Conservation (phyloP, 2,113 vertebrate species). For the Chlorocebus sabaeus region DNA sequence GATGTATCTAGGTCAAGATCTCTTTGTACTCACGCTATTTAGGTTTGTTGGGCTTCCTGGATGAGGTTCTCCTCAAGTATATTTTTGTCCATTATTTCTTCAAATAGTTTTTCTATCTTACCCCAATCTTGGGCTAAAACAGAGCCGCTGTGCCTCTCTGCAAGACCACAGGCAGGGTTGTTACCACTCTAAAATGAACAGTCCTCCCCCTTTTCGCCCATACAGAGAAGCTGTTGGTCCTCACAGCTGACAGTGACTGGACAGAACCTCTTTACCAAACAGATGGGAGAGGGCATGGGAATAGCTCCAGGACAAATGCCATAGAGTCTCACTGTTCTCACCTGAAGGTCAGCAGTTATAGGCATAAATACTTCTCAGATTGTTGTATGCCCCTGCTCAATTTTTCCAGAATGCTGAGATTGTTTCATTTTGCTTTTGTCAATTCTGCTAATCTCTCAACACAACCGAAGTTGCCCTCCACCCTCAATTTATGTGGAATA, state of each 20-base stretch:
- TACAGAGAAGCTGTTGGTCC: neutral
- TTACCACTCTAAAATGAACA: neutral
- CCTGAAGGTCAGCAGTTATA: neutral
- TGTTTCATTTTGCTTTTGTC: neutral
- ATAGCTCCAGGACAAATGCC: neutral
- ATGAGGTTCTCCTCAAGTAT: neutral
- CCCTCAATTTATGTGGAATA: constrained; percentile 6
- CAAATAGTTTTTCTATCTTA: neutral
- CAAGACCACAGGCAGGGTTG: neutral
- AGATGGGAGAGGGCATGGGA: neutral
- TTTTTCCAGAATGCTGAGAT: neutral
- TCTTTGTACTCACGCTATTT: neutral
- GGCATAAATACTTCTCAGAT: neutral
- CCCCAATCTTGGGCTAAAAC: neutral
- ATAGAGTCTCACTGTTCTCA: neutral
- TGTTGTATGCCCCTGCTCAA: neutral
- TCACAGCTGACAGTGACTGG: neutral
- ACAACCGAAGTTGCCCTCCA: neutral
- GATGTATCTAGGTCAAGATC: neutral
- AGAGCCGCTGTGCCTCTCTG: neutral
- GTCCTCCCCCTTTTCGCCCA: neutral
- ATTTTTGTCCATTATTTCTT: neutral
- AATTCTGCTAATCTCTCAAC: neutral
- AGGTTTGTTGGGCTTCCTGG: neutral
- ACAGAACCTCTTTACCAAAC: neutral